Base-by-base conservation (phyloP, 2,113 vertebrate genomes). In the Ceyx margarethae region DNA sequence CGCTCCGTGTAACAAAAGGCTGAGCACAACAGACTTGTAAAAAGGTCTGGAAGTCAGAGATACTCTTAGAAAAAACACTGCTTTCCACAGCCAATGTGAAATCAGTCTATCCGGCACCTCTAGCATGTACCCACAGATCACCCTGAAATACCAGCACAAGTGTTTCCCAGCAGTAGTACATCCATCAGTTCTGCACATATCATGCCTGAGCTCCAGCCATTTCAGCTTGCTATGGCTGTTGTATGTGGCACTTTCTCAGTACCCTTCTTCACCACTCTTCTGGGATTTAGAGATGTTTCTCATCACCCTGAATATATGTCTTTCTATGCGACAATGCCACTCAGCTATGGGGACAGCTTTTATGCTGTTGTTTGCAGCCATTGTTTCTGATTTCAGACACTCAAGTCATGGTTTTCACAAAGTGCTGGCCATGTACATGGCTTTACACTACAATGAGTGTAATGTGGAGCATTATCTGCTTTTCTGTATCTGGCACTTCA, bases 101-200 rank as follows among this genome's bases (percentile, higher is more conserved):
- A 90, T 87, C 56, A 78, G 26, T 53, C 57, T 75, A 64, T 71
- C 73, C 90, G 87, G 43, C 87, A 77, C 73, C 56, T 71, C 66
- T 40, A 12, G 25, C 82, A 8, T 3, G 16, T n/a, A 64, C 65
- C 22, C 80, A 81, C 33, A 4, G 57, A 75, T 95, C 90, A 78
- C 48, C 35, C 91, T 90, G 82, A 74, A 78, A 71, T 61, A 80
- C n/a, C 85, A 93, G 83, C 80, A 74, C 76, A 64, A 90, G 72
- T 56, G 40, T 60, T 91, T 91, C 80, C 82, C 91, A 81, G 72
- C 65, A 91, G 72, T 28, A 87, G 40, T 42, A 95, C 94, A 95
- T 93, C 91, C 93, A 83, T 90, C 87, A 28, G 79, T 77, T 87
- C 91, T 91, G 82, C 79, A 72, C 72, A 14, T 51, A 58, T 56